A percentile compares a stretch with the other conserved stretches of the same genome.
These are phyloP conservation scores for Apeira syringaria DNA, from an alignment of 2,888 invertebrate genomes.

Conservation along the genomic window DNA sequence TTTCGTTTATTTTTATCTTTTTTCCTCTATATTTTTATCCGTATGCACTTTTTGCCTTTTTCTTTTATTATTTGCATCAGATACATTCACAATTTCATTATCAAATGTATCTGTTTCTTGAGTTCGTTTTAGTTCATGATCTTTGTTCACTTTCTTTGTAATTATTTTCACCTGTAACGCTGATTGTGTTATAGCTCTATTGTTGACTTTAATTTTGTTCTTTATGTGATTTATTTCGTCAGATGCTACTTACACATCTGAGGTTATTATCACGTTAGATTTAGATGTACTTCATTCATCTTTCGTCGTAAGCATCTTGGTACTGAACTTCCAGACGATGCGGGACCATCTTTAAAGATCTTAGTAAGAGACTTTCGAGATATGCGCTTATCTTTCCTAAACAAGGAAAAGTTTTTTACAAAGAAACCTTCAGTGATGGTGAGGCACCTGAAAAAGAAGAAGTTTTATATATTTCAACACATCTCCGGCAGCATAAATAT, in stretches of 20 bases:
- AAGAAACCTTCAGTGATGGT: too few species aligned
- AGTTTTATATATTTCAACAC: too few species aligned
- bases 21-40: background rate
- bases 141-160: constrained; percentile 17
- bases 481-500: too few species aligned
- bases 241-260: background rate
- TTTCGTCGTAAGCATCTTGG: too few species aligned
- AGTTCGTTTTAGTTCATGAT: background rate
- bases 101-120: background rate
- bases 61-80: background rate
- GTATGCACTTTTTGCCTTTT: background rate
- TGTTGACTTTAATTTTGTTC: background rate
- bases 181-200: background rate
- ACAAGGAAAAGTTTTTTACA: too few species aligned
- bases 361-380: too few species aligned
- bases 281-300: too few species aligned
- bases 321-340: too few species aligned
- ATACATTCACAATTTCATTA: background rate
- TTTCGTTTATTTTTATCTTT: background rate
- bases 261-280: background rate
- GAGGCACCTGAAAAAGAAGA: too few species aligned
- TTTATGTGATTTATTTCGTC: background rate
- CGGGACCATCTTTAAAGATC: too few species aligned
- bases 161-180: constrained; percentile 16
- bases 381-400: too few species aligned